Conservation (phyloP, 2,888 invertebrate species). For the Acleris sparsana region DNA sequence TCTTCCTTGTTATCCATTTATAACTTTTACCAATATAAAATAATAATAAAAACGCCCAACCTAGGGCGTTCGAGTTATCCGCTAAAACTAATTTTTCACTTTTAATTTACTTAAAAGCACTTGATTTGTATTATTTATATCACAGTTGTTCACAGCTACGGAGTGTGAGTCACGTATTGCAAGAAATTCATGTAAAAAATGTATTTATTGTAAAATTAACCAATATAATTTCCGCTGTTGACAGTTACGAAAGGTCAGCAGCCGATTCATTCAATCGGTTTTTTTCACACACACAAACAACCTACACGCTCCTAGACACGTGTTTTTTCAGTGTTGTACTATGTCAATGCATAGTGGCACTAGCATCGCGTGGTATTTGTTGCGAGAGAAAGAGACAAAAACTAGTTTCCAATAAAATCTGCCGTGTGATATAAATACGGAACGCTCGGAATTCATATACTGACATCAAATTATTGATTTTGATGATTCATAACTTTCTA, state of each 20-base stretch:
- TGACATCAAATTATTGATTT: constrained; percentile 32
- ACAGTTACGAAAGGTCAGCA: constrained; percentile 72
- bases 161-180: constrained; percentile 46
- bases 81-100: constrained; percentile 33
- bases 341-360: constrained; percentile 26
- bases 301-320: constrained; percentile 39
- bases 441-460: constrained; percentile 8
- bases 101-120: constrained; percentile 40
- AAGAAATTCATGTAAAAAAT: constrained; percentile 47
- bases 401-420: constrained; percentile 5
- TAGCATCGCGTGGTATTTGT: background rate
- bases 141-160: constrained; percentile 55
- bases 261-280: constrained; percentile 58
- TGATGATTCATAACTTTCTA: constrained; percentile 23
- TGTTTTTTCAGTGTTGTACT: constrained; percentile 36
- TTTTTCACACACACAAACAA: constrained; percentile 46
- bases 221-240: constrained; percentile 66
- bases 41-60: constrained; percentile 58
- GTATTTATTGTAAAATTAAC: constrained; percentile 52
- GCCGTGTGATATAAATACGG: constrained; percentile 3
- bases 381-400: constrained; percentile 17
- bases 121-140: constrained; percentile 42
- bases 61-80: constrained; percentile 24
- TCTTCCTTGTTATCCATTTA: constrained; percentile 76
- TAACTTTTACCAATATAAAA: constrained; percentile 50